A percentile compares a stretch with the other conserved stretches of the same genome.
Conservation (phyloP, 1,140 invertebrate genomes). For the Medauroidea extradentata region DNA sequence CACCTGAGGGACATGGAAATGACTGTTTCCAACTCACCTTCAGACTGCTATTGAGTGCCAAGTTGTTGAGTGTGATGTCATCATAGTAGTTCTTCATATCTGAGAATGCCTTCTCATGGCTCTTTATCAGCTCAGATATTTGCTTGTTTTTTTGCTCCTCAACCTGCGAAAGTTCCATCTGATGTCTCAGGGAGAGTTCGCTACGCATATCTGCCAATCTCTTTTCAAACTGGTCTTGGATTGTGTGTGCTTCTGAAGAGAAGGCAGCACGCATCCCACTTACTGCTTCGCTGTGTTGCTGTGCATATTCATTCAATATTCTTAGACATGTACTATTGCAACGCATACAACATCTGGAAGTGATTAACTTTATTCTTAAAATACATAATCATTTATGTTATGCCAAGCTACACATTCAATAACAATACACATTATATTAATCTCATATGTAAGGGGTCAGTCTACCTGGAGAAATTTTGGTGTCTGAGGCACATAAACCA, state of each 20-base stretch:
- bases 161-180: conserved; percentile 76
- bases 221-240: conserved; percentile 78
- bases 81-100: conserved; percentile 94
- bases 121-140: conserved; percentile 70
- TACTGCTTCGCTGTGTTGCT: conserved; percentile 57
- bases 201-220: conserved; percentile 67
- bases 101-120: conserved; percentile 78
- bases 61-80: conserved; percentile 87
- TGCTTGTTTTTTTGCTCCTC: conserved; percentile 88
- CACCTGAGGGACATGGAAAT: too few species aligned
- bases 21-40: too few species aligned
- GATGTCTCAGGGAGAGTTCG: conserved; percentile 68
- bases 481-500: too few species aligned
- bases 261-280: conserved; percentile 64
- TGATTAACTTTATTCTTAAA: too few species aligned
- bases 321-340: too few species aligned
- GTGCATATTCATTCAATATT: not conserved
- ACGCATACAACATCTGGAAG: too few species aligned
- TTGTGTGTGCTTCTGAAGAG: conserved; percentile 67
- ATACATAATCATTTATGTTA: too few species aligned
- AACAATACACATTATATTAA: too few species aligned
- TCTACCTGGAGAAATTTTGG: too few species aligned
- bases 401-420: too few species aligned
- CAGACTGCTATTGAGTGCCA: conserved; percentile 73
- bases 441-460: too few species aligned